These are phyloP conservation scores for Oreotrochilus melanogaster DNA, from an alignment of 2,113 vertebrate genomes.

Conservation along the genomic window DNA sequence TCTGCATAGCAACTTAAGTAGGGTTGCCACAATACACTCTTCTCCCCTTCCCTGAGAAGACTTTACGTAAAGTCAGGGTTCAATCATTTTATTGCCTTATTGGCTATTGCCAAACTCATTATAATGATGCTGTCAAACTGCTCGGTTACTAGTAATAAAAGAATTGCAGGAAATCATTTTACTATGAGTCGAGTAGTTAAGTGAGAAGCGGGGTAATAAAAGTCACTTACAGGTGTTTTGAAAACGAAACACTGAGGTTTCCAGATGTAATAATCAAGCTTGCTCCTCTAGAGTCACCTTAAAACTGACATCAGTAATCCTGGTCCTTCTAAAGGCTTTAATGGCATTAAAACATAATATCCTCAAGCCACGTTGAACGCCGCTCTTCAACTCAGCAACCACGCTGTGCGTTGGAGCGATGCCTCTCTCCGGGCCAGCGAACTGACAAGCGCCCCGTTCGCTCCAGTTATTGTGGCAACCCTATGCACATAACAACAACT, in stretches of 20 bases:
- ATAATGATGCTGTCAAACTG: not conserved
- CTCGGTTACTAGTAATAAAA: constrained; percentile 38
- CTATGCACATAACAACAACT: constrained; percentile 92
- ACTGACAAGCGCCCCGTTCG: not conserved
- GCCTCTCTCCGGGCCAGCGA: constrained; percentile 7
- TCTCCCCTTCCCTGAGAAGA: not conserved
- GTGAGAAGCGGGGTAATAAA: not conserved
- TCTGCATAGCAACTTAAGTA: constrained; percentile 87
- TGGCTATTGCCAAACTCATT: not conserved
- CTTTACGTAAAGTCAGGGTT: constrained; percentile 27
- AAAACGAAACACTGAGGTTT: not conserved
- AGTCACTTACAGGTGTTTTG: not conserved
- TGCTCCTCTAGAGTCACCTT: not conserved
- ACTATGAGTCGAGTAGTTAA: not conserved
- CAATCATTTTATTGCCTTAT: not conserved
- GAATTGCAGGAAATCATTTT: constrained; percentile 49
- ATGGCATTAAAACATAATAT: not conserved
- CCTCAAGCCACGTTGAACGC: not conserved
- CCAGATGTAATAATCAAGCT: not conserved
- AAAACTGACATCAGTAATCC: not conserved
- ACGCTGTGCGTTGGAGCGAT: not conserved
- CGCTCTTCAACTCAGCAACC: not conserved
- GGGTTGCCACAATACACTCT: constrained; percentile 93
- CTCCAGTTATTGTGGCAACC: constrained; percentile 94
- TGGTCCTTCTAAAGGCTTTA: not conserved